phyloP scores from a whole-genome alignment of 2,113 vertebrate genomes.

The Tor tambroides region DNA sequence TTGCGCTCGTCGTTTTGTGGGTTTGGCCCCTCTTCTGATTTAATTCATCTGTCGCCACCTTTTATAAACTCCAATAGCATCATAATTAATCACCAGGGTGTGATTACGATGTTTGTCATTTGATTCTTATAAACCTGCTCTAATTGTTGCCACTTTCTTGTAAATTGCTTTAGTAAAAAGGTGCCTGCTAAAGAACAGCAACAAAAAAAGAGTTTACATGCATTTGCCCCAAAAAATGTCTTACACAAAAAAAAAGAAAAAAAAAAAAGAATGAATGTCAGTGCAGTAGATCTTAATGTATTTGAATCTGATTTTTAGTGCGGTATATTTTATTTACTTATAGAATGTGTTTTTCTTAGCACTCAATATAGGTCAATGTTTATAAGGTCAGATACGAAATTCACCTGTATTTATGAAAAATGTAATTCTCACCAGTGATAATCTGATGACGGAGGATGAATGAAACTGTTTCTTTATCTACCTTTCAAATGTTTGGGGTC shows the following conservation, averaged over 20 bases:
- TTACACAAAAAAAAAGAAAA: not conserved
- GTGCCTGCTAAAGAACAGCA: not conserved
- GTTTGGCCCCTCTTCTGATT: not conserved
- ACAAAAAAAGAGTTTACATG: not conserved
- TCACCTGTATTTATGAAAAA: not conserved
- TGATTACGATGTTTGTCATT: not conserved
- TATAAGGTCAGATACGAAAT: not conserved
- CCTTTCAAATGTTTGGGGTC: too few species aligned
- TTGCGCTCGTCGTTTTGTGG: not conserved
- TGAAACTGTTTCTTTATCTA: too few species aligned
- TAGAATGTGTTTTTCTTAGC: not conserved
- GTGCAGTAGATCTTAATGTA: not conserved
- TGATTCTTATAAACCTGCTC: not conserved
- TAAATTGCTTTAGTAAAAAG: not conserved
- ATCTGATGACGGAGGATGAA: not conserved
- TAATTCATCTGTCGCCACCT: conserved; percentile 6
- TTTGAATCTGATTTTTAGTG: not conserved
- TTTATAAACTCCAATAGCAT: conserved; percentile 21
- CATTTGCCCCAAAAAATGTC: not conserved
- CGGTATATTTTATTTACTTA: too few species aligned
- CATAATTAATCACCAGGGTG: conserved; percentile 26
- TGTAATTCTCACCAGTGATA: not conserved
- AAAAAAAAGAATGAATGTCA: not conserved
- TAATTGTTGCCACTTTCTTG: not conserved
- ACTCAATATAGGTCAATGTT: too few species aligned